Evolutionary conservation across 2,797 vertebrate genomes (phyloP).

Genomic region (Sebastes matsubarae): DNA sequence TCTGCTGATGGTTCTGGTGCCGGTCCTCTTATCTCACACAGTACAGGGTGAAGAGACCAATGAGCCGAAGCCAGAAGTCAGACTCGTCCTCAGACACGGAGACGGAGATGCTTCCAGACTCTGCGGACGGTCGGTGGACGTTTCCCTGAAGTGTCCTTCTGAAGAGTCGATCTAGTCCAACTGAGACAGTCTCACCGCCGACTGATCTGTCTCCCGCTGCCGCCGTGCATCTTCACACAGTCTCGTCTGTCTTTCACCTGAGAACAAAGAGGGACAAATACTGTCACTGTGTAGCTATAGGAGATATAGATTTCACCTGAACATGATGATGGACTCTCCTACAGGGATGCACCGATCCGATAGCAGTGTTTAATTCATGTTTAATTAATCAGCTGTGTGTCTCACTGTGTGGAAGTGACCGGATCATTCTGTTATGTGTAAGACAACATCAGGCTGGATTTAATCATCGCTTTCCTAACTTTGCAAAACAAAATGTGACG

Average conservation of each 20-base stretch:
- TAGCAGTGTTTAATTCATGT: no score
- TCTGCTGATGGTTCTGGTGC: background rate
- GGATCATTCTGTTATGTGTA: no score
- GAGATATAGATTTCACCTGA: background rate
- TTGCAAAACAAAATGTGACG: no score
- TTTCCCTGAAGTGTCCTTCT: conserved; percentile 7
- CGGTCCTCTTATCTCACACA: background rate
- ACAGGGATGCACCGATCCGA: no score
- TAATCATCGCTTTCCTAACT: no score
- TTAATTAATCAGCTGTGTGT: no score
- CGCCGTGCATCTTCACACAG: conserved; percentile 86
- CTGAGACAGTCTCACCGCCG: conserved; percentile 73
- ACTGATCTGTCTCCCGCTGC: conserved; percentile 77
- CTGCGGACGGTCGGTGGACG: background rate
- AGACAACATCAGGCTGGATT: no score
- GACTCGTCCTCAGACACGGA: conserved; percentile 1
- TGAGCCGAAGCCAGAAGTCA: conserved; percentile 6
- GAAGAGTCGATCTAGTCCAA: background rate
- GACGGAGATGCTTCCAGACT: conserved; percentile 29
- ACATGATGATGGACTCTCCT: background rate
- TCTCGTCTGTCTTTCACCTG: conserved; percentile 80
- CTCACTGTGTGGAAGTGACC: no score
- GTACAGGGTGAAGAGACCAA: background rate
- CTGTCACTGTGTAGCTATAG: background rate
- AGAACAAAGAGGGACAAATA: conserved; percentile 13